Evolutionary conservation across 2,888 invertebrate species (phyloP).

Genomic region (Macrosoma leucophasiata): DNA sequence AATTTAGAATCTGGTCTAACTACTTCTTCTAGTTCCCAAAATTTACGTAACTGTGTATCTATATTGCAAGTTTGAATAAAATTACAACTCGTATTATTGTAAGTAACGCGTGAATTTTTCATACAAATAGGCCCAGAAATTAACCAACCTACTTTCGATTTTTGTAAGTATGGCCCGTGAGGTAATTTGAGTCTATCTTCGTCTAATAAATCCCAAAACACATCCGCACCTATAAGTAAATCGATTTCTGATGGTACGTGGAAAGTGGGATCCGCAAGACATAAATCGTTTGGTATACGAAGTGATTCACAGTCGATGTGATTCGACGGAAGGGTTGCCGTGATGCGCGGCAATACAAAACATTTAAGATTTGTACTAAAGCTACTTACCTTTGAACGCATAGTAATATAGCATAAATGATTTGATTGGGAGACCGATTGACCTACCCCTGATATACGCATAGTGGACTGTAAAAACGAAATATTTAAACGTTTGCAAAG

Average conservation of each 20-base stretch:
- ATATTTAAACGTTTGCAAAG: too few species aligned
- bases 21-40: slow-evolving; percentile 22
- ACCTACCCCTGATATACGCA: slow-evolving; percentile 2
- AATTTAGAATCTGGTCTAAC: not conserved
- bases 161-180: slow-evolving; percentile 20
- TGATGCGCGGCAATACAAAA: slow-evolving; percentile 10
- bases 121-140: slow-evolving; percentile 15
- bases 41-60: slow-evolving; percentile 11
- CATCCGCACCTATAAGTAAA: too few species aligned
- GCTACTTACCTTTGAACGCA: slow-evolving; percentile 3
- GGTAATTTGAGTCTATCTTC: slow-evolving; percentile 16
- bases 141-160: slow-evolving; percentile 23
- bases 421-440: slow-evolving; percentile 4
- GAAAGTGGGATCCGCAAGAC: slow-evolving; percentile 21
- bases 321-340: slow-evolving; percentile 9
- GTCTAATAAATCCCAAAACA: slow-evolving; percentile 18
- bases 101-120: slow-evolving; percentile 1
- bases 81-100: slow-evolving; percentile 17
- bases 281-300: slow-evolving; percentile 13
- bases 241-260: slow-evolving; percentile 15
- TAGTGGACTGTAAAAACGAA: too few species aligned
- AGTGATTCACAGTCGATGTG: slow-evolving; percentile 8
- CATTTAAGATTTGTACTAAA: slow-evolving; percentile 2
- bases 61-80: slow-evolving; percentile 15
- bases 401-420: slow-evolving; percentile 3